Conservation (phyloP, 1,140 invertebrate species). For the Neodiprion virginianus region DNA sequence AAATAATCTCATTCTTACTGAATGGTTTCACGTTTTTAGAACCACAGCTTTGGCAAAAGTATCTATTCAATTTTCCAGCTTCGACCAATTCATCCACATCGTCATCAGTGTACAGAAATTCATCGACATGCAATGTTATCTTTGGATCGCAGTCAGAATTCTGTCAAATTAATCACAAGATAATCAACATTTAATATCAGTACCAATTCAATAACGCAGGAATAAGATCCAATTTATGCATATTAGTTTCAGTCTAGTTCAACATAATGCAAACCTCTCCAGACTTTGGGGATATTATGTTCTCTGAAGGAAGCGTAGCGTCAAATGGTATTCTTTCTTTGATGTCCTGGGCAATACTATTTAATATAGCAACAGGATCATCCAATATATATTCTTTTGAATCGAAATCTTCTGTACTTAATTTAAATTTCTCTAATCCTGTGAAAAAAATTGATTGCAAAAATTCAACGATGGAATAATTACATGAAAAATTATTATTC, state of each 20-base stretch:
- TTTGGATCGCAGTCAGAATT: slow-evolving; percentile 67
- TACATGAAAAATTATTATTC: too few species aligned
- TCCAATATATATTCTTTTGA: slow-evolving; percentile 24
- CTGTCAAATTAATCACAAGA: slow-evolving; percentile 41
- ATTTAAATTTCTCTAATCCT: neutral
- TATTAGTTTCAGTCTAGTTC: too few species aligned
- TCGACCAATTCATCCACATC: slow-evolving; percentile 68
- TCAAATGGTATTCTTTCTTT: slow-evolving; percentile 64
- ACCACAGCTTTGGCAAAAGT: slow-evolving; percentile 72
- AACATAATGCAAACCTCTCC: slow-evolving; percentile 53
- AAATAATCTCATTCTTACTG: slow-evolving; percentile 51
- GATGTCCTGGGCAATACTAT: slow-evolving; percentile 63
- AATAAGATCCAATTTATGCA: neutral
- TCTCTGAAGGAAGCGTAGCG: slow-evolving; percentile 66
- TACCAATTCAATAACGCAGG: slow-evolving; percentile 4
- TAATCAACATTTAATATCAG: slow-evolving; percentile 16
- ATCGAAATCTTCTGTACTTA: neutral
- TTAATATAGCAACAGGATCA: slow-evolving; percentile 47
- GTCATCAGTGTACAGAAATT: slow-evolving; percentile 74
- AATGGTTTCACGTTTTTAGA: slow-evolving; percentile 66
- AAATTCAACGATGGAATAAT: too few species aligned
- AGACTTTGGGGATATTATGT: slow-evolving; percentile 60
- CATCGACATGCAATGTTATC: slow-evolving; percentile 73
- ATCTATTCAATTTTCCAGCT: slow-evolving; percentile 65
- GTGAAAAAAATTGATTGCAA: neutral